A percentile compares a stretch with the other conserved stretches of the same genome.
These are phyloP conservation scores for Vultur gryphus DNA, from an alignment of 2,797 vertebrate genomes.

Conservation along the genomic window DNA sequence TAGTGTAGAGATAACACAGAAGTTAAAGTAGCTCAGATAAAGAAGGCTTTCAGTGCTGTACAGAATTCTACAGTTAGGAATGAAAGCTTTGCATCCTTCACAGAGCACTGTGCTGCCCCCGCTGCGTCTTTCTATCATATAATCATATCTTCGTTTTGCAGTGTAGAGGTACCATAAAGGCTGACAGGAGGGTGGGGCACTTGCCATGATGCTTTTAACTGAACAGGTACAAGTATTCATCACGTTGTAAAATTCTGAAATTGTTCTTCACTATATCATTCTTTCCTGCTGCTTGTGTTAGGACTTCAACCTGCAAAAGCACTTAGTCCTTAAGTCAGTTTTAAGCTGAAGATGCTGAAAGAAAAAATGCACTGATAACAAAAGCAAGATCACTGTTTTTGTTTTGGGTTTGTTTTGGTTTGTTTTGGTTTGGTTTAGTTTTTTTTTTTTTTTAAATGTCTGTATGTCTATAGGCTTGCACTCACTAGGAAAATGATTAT, in stretches of 20 bases:
- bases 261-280: not conserved
- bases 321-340: not conserved
- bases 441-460: not conserved
- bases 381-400: not conserved
- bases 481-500: not conserved
- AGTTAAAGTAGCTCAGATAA: not conserved
- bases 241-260: not conserved
- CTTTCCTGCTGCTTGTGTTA: not conserved
- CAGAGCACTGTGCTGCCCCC: not conserved
- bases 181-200: not conserved
- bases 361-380: not conserved
- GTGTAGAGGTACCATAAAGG: not conserved
- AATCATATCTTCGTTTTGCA: not conserved
- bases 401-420: not conserved
- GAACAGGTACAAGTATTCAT: not conserved
- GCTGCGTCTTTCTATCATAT: not conserved
- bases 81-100: not conserved
- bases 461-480: not conserved
- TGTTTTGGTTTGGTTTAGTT: not conserved
- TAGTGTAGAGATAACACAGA: not conserved
- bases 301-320: not conserved
- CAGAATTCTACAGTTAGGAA: not conserved
- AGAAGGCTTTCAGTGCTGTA: not conserved
- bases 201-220: not conserved
- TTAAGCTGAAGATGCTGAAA: not conserved